Conservation (phyloP, 1,140 invertebrate species). For the Procambarus clarkii region DNA sequence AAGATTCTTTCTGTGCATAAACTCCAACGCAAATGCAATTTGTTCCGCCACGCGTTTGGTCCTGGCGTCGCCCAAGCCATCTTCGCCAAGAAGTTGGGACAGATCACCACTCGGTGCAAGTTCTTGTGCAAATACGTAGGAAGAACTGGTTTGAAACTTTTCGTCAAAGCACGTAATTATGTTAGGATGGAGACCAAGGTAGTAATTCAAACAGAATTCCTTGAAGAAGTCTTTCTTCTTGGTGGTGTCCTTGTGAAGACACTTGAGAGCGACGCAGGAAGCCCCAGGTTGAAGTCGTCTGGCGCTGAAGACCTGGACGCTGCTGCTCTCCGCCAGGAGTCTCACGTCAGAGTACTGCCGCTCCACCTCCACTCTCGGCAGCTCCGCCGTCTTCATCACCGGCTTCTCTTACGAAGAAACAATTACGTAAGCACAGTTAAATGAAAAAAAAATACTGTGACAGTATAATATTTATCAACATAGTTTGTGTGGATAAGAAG, state of each 20-base stretch:
- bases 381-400: constrained; percentile 37
- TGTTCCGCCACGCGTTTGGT: constrained; percentile 86
- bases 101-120: constrained; percentile 92
- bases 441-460: too few relatives aligned
- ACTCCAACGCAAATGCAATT: constrained; percentile 91
- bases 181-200: constrained; percentile 88
- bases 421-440: too few relatives aligned
- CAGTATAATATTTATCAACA: too few relatives aligned
- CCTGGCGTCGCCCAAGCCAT: constrained; percentile 86
- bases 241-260: constrained; percentile 69
- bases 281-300: not conserved
- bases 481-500: too few relatives aligned
- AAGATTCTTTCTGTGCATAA: constrained; percentile 93
- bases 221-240: constrained; percentile 87
- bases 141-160: constrained; percentile 90
- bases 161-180: constrained; percentile 93
- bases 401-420: not conserved
- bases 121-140: constrained; percentile 93
- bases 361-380: constrained; percentile 61
- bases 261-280: constrained; percentile 49
- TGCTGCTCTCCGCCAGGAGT: not conserved
- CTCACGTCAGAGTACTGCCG: not conserved
- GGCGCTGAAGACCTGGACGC: not conserved
- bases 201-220: constrained; percentile 92
- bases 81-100: constrained; percentile 89